Percentiles rank a stretch among this genome's conserved stretches.
phyloP scores from a whole-genome alignment of 1,140 invertebrate genomes.

The Copidosoma floridanum region DNA sequence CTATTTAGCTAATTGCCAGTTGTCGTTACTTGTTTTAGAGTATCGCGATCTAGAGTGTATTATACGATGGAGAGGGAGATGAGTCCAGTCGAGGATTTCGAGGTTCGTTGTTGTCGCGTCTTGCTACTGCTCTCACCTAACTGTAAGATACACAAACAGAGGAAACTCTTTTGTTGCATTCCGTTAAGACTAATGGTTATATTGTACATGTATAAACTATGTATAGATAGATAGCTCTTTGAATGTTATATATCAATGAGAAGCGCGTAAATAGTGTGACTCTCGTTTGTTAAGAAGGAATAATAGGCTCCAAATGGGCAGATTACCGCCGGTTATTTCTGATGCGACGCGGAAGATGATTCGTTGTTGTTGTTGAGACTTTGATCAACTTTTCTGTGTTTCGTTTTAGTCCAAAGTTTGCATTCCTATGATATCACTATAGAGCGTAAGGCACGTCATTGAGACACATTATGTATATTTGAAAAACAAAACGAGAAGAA shows the following conservation, averaged over 20 bases:
- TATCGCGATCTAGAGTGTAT: conserved; percentile 41
- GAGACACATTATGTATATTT: neutral
- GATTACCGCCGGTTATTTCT: conserved; percentile 4
- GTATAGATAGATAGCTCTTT: no score
- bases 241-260: no score
- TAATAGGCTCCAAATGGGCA: neutral
- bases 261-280: no score
- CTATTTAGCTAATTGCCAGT: conserved; percentile 66
- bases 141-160: conserved; percentile 35
- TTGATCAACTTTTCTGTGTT: neutral
- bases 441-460: neutral
- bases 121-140: conserved; percentile 8
- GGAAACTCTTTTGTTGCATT: conserved; percentile 40
- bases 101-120: conserved; percentile 3
- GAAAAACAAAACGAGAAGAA: neutral
- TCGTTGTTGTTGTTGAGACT: neutral
- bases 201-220: no score
- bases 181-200: conserved; percentile 38
- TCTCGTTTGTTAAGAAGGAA: conserved; percentile 1
- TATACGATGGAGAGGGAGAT: conserved; percentile 34
- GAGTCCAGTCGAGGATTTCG: conserved; percentile 19
- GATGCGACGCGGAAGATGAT: no score
- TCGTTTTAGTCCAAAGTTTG: neutral
- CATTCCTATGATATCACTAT: neutral
- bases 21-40: conserved; percentile 43